These are phyloP conservation scores for Fulmarus glacialis DNA, from an alignment of 2,113 vertebrate genomes.

Conservation along the genomic window DNA sequence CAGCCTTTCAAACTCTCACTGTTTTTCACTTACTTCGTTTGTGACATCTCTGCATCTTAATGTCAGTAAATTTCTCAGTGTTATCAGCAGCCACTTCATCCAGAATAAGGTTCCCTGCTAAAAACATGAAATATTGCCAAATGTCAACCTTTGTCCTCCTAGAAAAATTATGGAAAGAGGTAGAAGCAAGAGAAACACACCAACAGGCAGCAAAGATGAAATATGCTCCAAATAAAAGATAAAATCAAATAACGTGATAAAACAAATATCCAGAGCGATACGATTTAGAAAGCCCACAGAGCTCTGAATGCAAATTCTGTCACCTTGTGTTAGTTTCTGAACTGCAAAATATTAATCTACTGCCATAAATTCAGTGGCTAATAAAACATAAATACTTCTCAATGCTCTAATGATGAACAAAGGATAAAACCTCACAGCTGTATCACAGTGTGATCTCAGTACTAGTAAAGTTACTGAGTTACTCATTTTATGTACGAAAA, in stretches of 20 bases:
- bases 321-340: background rate
- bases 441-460: background rate
- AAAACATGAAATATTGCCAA: background rate
- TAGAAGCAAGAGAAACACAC: background rate
- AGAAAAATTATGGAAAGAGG: background rate
- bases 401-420: background rate
- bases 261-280: background rate
- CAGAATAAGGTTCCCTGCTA: slow-evolving; percentile 53
- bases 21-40: slow-evolving; percentile 70
- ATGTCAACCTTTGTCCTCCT: background rate
- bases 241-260: fast-evolving
- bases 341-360: background rate
- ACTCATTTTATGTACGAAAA: background rate
- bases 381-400: background rate
- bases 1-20: background rate
- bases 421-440: background rate
- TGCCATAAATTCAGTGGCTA: background rate
- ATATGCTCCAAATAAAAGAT: background rate
- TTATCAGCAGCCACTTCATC: slow-evolving; percentile 56
- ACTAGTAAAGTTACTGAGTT: background rate
- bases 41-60: slow-evolving; percentile 39
- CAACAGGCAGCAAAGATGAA: background rate
- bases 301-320: background rate
- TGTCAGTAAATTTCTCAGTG: slow-evolving; percentile 25
- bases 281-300: background rate